phyloP scores from a whole-genome alignment of 2,113 vertebrate genomes.

The Clarias magur region DNA sequence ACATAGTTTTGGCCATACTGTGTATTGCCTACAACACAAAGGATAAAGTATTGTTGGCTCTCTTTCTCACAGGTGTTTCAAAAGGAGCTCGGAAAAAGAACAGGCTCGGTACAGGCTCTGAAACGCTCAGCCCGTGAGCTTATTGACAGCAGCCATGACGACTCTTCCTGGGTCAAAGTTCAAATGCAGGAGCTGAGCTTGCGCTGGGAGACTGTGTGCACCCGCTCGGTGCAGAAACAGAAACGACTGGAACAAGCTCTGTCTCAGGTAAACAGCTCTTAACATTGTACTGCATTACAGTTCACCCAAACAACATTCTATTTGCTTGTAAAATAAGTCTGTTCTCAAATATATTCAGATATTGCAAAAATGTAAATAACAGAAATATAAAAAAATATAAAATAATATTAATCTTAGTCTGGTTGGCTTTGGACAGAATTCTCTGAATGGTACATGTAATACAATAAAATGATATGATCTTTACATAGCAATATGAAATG shows the following conservation, averaged over 20 bases:
- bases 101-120: slow-evolving; percentile 89
- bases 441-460: not conserved
- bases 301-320: not conserved
- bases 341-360: not conserved
- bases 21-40: not conserved
- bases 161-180: slow-evolving; percentile 95
- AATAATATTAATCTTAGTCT: not conserved
- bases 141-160: slow-evolving; percentile 86
- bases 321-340: not conserved
- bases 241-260: slow-evolving; percentile 90
- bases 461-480: not conserved
- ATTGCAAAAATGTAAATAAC: not conserved
- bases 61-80: slow-evolving; percentile 84
- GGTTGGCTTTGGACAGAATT: not conserved
- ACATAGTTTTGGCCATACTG: not conserved
- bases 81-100: slow-evolving; percentile 94
- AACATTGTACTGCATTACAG: not conserved
- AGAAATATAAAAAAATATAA: too few relatives aligned
- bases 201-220: slow-evolving; percentile 94
- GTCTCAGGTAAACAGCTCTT: slow-evolving; percentile 77
- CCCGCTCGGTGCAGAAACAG: slow-evolving; percentile 93
- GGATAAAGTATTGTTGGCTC: not conserved
- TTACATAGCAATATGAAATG: not conserved
- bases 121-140: slow-evolving; percentile 92
- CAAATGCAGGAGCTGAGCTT: slow-evolving; percentile 96